These are phyloP conservation scores for Rhagologus leucostigma DNA, from an alignment of 2,113 vertebrate genomes.

Conservation along the genomic window DNA sequence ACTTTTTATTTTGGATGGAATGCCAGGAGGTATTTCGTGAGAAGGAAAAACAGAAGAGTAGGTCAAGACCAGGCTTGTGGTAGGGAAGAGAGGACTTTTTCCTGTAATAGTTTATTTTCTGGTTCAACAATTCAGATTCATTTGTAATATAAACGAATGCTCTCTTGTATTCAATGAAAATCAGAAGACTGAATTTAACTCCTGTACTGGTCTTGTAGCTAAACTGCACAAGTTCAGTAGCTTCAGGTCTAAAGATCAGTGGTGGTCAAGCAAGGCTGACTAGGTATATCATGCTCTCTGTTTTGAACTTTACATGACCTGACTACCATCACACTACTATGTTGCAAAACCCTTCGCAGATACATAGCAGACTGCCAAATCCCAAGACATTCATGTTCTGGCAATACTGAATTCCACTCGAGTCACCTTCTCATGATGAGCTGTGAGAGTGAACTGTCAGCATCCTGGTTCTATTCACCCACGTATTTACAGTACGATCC, in stretches of 20 bases:
- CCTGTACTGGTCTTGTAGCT: neutral
- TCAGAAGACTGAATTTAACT: neutral
- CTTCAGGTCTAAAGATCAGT: neutral
- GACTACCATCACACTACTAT: neutral
- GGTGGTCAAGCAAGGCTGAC: neutral
- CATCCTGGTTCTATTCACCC: slow-evolving; percentile 42
- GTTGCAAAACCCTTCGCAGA: neutral
- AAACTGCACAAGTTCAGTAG: neutral
- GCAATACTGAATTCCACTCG: neutral
- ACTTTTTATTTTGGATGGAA: neutral
- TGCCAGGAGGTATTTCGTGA: fast-evolving
- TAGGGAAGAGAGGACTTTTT: neutral
- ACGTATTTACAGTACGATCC: slow-evolving; percentile 52
- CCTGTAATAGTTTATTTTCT: neutral
- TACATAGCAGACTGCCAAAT: neutral
- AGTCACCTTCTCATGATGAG: slow-evolving; percentile 29
- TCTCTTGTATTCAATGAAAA: neutral
- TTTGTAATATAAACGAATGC: neutral
- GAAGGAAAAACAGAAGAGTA: neutral
- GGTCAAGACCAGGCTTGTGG: neutral
- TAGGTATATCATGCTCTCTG: neutral
- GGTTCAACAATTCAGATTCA: neutral
- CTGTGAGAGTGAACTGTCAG: slow-evolving; percentile 42
- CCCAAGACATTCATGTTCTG: neutral
- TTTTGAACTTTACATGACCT: fast-evolving